phyloP scores from a whole-genome alignment of 1,140 invertebrate species.

The Diorhabda elongata region DNA sequence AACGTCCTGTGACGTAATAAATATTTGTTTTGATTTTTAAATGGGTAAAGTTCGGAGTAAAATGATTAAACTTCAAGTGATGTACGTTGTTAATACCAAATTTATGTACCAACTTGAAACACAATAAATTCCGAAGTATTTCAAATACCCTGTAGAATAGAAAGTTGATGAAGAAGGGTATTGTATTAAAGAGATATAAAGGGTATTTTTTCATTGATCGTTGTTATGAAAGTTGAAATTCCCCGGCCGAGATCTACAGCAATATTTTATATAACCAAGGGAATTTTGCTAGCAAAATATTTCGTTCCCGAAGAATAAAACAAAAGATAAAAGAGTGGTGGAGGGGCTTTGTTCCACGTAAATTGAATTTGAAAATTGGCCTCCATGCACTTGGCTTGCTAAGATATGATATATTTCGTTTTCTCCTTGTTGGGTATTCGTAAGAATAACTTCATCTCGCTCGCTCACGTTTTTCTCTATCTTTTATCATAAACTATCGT shows the following conservation, averaged over 20 bases:
- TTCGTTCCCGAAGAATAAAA: slow-evolving; percentile 35
- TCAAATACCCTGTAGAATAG: background rate
- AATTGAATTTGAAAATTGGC: slow-evolving; percentile 48
- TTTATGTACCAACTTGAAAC: background rate
- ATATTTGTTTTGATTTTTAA: too few species aligned
- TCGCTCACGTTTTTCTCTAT: slow-evolving; percentile 13
- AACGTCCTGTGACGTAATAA: too few species aligned
- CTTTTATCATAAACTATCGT: slow-evolving; percentile 22
- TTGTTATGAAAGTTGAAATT: slow-evolving; percentile 37
- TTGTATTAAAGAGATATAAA: slow-evolving; percentile 3
- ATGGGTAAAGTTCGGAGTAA: too few species aligned
- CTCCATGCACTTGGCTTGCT: slow-evolving; percentile 33
- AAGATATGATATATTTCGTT: slow-evolving; percentile 40
- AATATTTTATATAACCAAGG: slow-evolving; percentile 43
- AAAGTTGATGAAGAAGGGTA: background rate
- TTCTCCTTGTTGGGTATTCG: slow-evolving; percentile 24
- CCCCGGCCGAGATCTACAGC: slow-evolving; percentile 31
- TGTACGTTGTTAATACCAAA: too few species aligned
- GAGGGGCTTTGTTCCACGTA: slow-evolving; percentile 43
- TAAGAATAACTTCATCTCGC: slow-evolving; percentile 10
- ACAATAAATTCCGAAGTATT: slow-evolving; percentile 1
- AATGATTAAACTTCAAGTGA: too few species aligned
- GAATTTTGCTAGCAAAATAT: slow-evolving; percentile 41
- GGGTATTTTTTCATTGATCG: slow-evolving; percentile 17
- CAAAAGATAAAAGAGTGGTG: slow-evolving; percentile 32